Evolutionary conservation across 2,797 vertebrate genomes (phyloP).

Genomic region (Chelonia mydas): DNA sequence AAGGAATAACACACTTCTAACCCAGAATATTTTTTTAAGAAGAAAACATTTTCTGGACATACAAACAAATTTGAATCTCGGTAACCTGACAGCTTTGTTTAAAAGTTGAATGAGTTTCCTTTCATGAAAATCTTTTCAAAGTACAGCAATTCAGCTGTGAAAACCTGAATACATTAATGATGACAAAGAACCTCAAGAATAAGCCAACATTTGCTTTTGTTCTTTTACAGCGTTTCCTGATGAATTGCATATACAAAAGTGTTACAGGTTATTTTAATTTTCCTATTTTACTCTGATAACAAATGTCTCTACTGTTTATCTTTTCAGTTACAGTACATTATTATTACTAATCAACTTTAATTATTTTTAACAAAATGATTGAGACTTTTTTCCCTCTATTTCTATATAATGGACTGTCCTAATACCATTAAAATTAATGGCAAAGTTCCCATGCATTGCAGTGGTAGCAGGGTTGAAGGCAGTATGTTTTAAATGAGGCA

Average conservation of each 20-base stretch:
- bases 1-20: constrained; percentile 58
- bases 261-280: constrained; percentile 79
- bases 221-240: constrained; percentile 77
- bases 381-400: constrained; percentile 42
- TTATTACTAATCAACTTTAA: constrained; percentile 79
- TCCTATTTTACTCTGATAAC: constrained; percentile 76
- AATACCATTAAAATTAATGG: constrained; percentile 60
- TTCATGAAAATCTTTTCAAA: constrained; percentile 82
- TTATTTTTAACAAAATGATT: constrained; percentile 71
- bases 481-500: constrained; percentile 23
- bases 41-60: constrained; percentile 74
- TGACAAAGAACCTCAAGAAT: constrained; percentile 82
- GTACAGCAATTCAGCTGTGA: constrained; percentile 80
- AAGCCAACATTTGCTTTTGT: constrained; percentile 81
- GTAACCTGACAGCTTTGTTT: constrained; percentile 80
- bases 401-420: constrained; percentile 53
- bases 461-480: constrained; percentile 25
- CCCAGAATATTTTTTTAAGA: constrained; percentile 42
- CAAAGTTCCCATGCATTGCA: constrained; percentile 46
- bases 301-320: constrained; percentile 76
- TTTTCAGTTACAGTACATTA: constrained; percentile 72
- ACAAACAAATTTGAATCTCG: constrained; percentile 72
- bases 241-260: constrained; percentile 79
- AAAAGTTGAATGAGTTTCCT: constrained; percentile 76
- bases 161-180: constrained; percentile 82